Conservation (phyloP, 2,113 vertebrate genomes). For the Psilopsiagon aurifrons region DNA sequence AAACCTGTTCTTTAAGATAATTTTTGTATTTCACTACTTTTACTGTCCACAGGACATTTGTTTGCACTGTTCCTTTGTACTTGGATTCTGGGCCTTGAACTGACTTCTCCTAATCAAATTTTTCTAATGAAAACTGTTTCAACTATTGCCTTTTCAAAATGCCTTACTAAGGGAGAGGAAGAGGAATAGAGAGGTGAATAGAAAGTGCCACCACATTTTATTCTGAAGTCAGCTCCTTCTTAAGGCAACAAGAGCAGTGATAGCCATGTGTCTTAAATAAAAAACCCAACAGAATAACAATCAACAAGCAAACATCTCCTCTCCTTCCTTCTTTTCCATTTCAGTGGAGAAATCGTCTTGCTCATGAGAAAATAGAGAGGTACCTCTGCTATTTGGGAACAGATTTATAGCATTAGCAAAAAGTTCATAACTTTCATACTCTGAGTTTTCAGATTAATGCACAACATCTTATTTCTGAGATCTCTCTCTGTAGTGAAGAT, state of each 20-base stretch:
- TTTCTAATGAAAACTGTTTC: not conserved
- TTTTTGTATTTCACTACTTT: not conserved
- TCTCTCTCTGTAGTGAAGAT: not conserved
- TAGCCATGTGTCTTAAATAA: not conserved
- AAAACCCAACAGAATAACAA: not conserved
- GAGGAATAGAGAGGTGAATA: not conserved
- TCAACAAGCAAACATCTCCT: not conserved
- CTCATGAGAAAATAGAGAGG: not conserved
- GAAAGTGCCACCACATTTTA: not conserved
- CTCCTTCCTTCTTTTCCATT: not conserved
- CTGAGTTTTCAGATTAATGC: not conserved
- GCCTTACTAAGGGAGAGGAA: not conserved
- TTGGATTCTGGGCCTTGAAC: not conserved
- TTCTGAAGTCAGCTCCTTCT: not conserved
- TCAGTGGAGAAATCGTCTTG: not conserved
- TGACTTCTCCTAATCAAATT: not conserved
- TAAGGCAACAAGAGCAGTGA: not conserved
- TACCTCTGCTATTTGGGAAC: not conserved
- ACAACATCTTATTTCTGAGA: not conserved
- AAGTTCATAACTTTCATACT: constrained; percentile 9
- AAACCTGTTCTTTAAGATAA: not conserved
- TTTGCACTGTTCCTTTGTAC: not conserved
- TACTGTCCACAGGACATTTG: not conserved
- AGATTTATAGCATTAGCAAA: constrained; percentile 5
- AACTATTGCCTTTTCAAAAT: not conserved